Evolutionary conservation across 2,888 invertebrate genomes (phyloP).

Genomic region (Dynastes maya): DNA sequence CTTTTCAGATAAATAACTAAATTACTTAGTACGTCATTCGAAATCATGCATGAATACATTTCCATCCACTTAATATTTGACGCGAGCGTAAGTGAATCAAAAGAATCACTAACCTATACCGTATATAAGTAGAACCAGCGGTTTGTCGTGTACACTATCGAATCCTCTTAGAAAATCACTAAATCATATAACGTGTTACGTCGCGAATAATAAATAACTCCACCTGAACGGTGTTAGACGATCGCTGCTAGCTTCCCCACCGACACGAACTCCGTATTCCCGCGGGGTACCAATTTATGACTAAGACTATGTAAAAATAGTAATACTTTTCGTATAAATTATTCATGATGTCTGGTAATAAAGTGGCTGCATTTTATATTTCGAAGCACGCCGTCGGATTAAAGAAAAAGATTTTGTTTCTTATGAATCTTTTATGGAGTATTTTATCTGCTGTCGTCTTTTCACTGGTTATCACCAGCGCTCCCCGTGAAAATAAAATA

Average conservation of each 20-base stretch:
- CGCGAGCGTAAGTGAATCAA: conserved; percentile 7
- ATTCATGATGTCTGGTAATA: conserved; percentile 59
- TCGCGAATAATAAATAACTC: conserved; percentile 49
- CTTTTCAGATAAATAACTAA: no score
- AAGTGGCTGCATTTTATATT: conserved; percentile 58
- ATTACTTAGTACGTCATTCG: no score
- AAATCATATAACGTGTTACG: conserved; percentile 61
- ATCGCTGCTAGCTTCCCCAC: conserved; percentile 11
- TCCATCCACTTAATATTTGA: background rate
- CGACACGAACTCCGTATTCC: conserved; percentile 28
- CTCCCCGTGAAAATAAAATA: background rate
- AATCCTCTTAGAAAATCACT: conserved; percentile 54
- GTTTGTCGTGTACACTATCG: conserved; percentile 54
- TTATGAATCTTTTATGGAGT: conserved; percentile 49
- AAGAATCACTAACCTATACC: conserved; percentile 7
- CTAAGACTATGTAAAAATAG: conserved; percentile 58
- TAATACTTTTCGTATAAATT: conserved; percentile 56
- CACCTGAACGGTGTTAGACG: conserved; percentile 42
- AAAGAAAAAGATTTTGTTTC: conserved; percentile 49
- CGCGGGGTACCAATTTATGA: conserved; percentile 57
- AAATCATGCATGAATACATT: background rate
- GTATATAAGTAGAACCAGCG: background rate
- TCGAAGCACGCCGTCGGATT: conserved; percentile 42
- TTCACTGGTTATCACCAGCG: conserved; percentile 3
- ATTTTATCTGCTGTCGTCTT: conserved; percentile 29